Base-by-base conservation (phyloP, 2,113 vertebrate species). In the Megaceryle maxima region DNA sequence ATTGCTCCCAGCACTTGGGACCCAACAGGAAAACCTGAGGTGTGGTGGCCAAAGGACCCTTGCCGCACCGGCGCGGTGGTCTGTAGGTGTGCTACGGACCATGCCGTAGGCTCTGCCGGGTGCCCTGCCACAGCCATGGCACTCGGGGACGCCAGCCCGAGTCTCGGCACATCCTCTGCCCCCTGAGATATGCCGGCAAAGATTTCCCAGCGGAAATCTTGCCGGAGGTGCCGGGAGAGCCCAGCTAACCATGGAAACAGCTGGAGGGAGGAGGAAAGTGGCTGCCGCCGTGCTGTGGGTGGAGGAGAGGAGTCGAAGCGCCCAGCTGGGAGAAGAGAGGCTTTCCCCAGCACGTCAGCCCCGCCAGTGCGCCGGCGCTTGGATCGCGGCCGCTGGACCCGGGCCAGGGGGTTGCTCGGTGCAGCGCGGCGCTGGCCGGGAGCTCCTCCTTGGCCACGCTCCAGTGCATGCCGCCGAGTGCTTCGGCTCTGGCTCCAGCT, bases 371-470 rank as follows among this genome's bases (percentile, higher is more conserved):
- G 35, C 20, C 39, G 39, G 83, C 16, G 53, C 94, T 96, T 95
- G 95, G 95, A 97, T 91, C 70, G 56, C 31, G 21, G 96, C 95
- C 87, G 6, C 96, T 97, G 96, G 96, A 67, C 3, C 44, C 1
- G 13, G 89, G 96, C 96, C 96, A 97, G 91, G 87, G 91, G 69
- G 20, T 91, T 94, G 94, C 92, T 95, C 39, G 67, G 55, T 29
- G 25, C 66, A 16, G 21, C 31, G 19, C 75, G 21, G 91, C 57
- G 68, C 83, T 76, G 92, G 90, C 88, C 11, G 51, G 95, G 92
- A 96, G 94, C 89, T 92, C 91, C 96, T 79, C 64, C 89, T 97
- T 96, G 96, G 96, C 95, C 25, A 3, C 48, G 57, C 95, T 96
- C 96, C 96, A 97, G 37, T 81, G 39, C 91, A 69, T 92, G 92